These are phyloP conservation scores for Distichodus sexfasciatus DNA, from an alignment of 2,797 vertebrate genomes.

Conservation along the genomic window DNA sequence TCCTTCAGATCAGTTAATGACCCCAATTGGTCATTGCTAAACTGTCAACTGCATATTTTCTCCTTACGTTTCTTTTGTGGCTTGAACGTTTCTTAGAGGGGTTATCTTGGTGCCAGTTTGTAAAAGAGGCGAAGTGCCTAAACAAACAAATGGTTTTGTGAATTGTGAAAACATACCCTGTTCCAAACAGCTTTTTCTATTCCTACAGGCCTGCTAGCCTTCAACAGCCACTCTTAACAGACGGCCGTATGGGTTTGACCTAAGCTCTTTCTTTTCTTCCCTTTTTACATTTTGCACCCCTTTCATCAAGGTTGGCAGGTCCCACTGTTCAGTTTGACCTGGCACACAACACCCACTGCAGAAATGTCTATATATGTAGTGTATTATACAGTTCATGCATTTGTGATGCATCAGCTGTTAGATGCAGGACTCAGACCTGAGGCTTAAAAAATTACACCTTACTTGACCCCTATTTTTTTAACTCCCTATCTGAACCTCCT, in stretches of 20 bases:
- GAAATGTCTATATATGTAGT: too few relatives aligned
- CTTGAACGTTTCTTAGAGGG: conserved; percentile 29
- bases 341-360: too few relatives aligned
- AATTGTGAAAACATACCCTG: conserved; percentile 39
- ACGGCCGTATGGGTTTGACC: background rate
- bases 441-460: background rate
- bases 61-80: conserved; percentile 18
- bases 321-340: too few relatives aligned
- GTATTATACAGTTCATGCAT: too few relatives aligned
- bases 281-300: background rate
- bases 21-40: background rate
- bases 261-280: background rate
- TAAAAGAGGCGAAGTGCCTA: conserved; percentile 34
- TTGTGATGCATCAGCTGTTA: too few relatives aligned
- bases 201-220: conserved; percentile 10
- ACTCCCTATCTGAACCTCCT: background rate
- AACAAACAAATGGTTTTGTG: conserved; percentile 47
- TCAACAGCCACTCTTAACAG: background rate
- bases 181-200: conserved; percentile 19
- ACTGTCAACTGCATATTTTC: conserved; percentile 8
- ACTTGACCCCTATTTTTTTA: background rate
- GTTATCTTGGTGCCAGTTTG: conserved; percentile 31
- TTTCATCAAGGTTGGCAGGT: too few relatives aligned
- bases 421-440: too few relatives aligned
- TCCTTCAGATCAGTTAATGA: conserved; percentile 1